Conservation (phyloP, 1,140 invertebrate genomes). For the Steinernema khuongi region DNA sequence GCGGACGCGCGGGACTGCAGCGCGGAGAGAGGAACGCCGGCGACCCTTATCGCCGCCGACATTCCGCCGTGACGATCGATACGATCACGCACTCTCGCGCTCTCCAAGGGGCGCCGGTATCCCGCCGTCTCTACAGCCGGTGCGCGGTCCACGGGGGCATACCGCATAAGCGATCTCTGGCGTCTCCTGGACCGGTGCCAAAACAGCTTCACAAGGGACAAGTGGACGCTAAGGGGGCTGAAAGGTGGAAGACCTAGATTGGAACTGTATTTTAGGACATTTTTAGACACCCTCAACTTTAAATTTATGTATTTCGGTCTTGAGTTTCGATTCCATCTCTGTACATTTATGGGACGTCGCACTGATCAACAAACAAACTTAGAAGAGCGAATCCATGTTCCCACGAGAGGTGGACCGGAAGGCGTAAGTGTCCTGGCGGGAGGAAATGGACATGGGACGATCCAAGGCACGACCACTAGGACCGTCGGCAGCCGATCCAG, state of each 20-base stretch:
- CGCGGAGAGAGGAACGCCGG: not conserved
- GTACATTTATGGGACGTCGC: too few species aligned
- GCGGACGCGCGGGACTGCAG: not conserved
- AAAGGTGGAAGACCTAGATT: too few species aligned
- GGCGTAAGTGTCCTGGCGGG: not conserved
- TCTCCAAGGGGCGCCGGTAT: not conserved
- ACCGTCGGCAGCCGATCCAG: conserved; percentile 10
- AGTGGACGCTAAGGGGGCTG: not conserved
- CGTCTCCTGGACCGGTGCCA: not conserved
- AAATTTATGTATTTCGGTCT: too few species aligned
- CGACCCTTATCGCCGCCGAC: too few species aligned
- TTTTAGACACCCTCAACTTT: too few species aligned
- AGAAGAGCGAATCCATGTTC: conserved; percentile 27
- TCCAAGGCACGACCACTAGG: not conserved
- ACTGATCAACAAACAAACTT: conserved; percentile 11
- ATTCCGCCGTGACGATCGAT: too few species aligned
- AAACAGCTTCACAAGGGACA: not conserved
- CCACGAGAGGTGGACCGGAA: conserved; percentile 22
- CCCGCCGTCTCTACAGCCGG: not conserved
- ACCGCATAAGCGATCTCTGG: not conserved
- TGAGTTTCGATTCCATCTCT: too few species aligned
- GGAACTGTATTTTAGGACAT: too few species aligned
- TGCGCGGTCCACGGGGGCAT: not conserved
- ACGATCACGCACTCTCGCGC: too few species aligned
- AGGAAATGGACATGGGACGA: conserved; percentile 12